A percentile compares a stretch with the other conserved stretches of the same genome.
Evolutionary conservation across 2,888 invertebrate species (phyloP).

Genomic region (Lithosia quadra): DNA sequence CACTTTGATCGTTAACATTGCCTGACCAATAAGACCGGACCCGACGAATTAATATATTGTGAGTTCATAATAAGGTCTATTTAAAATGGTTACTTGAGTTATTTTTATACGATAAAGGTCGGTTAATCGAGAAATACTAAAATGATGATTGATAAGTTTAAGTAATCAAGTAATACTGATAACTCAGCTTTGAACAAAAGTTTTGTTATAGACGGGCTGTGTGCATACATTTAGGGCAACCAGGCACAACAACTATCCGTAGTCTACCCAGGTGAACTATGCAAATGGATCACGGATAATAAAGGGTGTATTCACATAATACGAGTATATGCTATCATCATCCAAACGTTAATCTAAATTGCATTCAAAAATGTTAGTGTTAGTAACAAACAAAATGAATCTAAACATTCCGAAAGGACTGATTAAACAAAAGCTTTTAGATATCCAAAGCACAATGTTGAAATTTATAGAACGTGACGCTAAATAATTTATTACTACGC

Average conservation of each 20-base stretch:
- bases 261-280: too few species aligned
- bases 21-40: conserved; percentile 13
- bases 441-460: conserved; percentile 24
- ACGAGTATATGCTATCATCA: too few species aligned
- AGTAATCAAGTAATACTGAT: too few species aligned
- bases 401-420: background rate
- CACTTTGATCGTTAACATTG: conserved; percentile 30
- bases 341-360: too few species aligned
- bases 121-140: background rate
- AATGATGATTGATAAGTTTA: too few species aligned
- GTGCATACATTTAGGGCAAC: too few species aligned
- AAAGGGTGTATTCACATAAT: too few species aligned
- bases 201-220: too few species aligned
- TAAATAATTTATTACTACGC: conserved; percentile 41
- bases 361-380: too few species aligned
- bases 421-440: background rate
- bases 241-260: too few species aligned
- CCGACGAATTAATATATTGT: conserved; percentile 8
- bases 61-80: conserved; percentile 5
- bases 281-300: background rate
- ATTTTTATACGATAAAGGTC: background rate
- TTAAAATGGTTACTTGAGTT: background rate
- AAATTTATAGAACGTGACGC: conserved; percentile 26
- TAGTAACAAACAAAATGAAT: background rate
- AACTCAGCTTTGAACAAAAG: background rate